Base-by-base conservation (phyloP, 2,113 vertebrate species). In the Corythornis vintsioides region DNA sequence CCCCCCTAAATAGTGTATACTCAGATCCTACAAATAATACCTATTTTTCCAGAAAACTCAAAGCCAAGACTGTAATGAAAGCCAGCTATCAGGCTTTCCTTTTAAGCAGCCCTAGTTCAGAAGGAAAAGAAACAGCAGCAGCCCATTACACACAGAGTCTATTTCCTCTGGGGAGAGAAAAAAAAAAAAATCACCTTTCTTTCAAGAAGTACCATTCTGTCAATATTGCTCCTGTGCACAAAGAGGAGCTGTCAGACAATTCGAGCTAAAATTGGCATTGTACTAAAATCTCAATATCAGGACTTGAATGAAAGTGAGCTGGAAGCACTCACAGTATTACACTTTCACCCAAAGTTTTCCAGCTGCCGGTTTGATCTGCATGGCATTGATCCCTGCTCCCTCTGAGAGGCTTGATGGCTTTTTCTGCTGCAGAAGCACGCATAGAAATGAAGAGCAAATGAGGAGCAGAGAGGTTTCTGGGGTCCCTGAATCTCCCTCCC, bases 171-270 rank as follows among this genome's bases (percentile, higher is more conserved):
- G 55, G 47, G 67, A 66, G 40, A 8, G 14, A 26, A 50, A 75
- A 69, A 52, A 59, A 59, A 21, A 40, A 26, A 28, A 35, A 35
- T 19, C 60, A 59, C 57, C 94, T 71, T 22, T 75, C 61, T 81
- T 88, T 84, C 77, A 70, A 43, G 92, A 89, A 89, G 78, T 78
- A 73, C 74, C 11, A 0, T 85, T 93, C 74, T 91, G 89, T 91
- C 94, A 91, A 91, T 93, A 93, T 73, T 92, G 64, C 85, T 89
- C 25, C 67, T 85, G 71, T 70, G 93, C 96, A 91, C 94, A 95
- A 91, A 94, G 78, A 90, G 67, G 59, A 95, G 38, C 84, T 92
- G 75, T 91, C 91, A 93, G 85, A 65, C 73, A 86, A 89, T 91
- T 67, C 82, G 66, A 88, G 76, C 69, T 94, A 90, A 93, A 94